These are phyloP conservation scores for Mastomys natalensis DNA, from an alignment of 2,113 vertebrate species.

Conservation along the genomic window DNA sequence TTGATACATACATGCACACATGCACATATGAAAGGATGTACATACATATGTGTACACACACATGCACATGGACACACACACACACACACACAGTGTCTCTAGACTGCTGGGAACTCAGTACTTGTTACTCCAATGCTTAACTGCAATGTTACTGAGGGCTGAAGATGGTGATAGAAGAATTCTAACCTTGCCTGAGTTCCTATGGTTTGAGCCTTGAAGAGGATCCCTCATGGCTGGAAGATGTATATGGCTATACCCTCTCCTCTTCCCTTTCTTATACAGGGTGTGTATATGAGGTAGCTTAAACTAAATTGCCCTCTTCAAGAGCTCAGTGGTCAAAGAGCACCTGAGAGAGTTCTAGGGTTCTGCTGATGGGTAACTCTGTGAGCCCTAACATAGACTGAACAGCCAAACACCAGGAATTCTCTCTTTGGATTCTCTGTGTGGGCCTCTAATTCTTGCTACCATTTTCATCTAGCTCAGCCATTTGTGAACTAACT, in stretches of 20 bases:
- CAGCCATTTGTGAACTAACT: slow-evolving; percentile 22
- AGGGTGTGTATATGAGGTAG: neutral
- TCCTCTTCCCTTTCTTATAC: neutral
- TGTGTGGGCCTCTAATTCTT: neutral
- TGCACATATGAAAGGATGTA: no score
- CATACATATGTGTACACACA: neutral
- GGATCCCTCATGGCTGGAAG: neutral
- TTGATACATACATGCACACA: neutral
- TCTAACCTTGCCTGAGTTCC: neutral
- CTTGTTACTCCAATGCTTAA: neutral
- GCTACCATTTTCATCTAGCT: neutral
- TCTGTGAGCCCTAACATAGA: neutral
- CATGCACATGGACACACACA: neutral
- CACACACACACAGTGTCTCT: neutral
- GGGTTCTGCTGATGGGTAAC: neutral
- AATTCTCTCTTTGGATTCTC: neutral
- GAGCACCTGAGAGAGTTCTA: neutral
- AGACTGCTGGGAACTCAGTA: neutral
- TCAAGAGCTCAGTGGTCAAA: slow-evolving; percentile 15
- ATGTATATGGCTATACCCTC: neutral
- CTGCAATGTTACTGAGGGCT: slow-evolving; percentile 8
- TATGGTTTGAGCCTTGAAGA: neutral
- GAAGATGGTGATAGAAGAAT: neutral
- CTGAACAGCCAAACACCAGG: neutral
- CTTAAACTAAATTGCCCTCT: neutral